A percentile compares a stretch with the other conserved stretches of the same genome.
Evolutionary conservation across 2,113 vertebrate genomes (phyloP).

Genomic region (Malurus melanocephalus): DNA sequence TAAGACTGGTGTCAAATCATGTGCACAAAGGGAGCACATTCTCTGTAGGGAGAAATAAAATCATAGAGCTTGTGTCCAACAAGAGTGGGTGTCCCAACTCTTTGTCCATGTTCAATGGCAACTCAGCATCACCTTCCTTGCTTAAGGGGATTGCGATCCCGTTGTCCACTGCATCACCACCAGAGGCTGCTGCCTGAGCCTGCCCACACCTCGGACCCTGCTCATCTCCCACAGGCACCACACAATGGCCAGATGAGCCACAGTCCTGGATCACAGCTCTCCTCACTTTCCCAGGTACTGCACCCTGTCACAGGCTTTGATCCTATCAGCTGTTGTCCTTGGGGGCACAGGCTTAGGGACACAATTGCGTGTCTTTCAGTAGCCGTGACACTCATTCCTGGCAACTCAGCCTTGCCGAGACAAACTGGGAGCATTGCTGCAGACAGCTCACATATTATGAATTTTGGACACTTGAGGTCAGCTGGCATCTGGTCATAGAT

Average conservation of each 20-base stretch:
- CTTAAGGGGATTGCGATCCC: background rate
- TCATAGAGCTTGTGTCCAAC: background rate
- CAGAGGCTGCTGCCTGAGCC: background rate
- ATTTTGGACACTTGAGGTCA: background rate
- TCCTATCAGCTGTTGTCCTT: background rate
- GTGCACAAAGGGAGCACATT: background rate
- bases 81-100: no score
- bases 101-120: rapidly evolving
- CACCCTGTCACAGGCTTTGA: background rate
- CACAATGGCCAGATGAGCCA: background rate
- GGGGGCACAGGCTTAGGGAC: background rate
- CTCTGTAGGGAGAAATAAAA: background rate
- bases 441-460: background rate
- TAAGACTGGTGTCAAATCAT: background rate
- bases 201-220: no score
- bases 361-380: rapidly evolving
- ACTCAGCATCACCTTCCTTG: background rate
- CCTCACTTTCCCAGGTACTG: background rate
- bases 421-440: background rate
- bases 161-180: background rate
- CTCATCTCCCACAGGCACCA: background rate
- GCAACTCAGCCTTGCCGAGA: background rate
- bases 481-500: background rate
- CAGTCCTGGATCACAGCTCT: background rate
- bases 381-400: background rate